Evolutionary conservation across 1,140 invertebrate genomes (phyloP).

Genomic region (Linepithema humile): DNA sequence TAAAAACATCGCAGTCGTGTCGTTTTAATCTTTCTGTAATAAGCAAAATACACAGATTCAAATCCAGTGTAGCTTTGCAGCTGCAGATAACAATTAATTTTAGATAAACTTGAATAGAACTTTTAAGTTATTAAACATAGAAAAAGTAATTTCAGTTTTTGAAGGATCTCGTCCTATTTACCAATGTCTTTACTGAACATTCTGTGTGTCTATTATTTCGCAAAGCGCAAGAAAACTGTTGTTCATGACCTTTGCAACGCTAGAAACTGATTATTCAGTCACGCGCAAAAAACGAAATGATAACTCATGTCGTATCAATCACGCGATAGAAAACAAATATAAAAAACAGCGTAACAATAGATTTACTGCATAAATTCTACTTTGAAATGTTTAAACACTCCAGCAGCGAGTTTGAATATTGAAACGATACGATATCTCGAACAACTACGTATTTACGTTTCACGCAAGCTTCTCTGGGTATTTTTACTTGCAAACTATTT

Average conservation of each 20-base stretch:
- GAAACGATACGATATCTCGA: not conserved
- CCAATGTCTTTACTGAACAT: not conserved
- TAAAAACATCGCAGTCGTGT: not conserved
- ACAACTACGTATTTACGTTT: not conserved
- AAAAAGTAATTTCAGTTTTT: not conserved
- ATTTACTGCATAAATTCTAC: slow-evolving; percentile 1
- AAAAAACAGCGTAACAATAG: not conserved
- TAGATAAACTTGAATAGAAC: not conserved
- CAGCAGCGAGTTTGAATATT: slow-evolving; percentile 3
- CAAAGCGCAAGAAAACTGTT: not conserved
- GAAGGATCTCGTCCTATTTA: too few species aligned
- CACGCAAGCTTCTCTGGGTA: not conserved
- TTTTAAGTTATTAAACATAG: not conserved
- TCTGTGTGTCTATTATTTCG: not conserved
- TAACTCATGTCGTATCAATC: slow-evolving; percentile 43
- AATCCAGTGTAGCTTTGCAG: too few species aligned
- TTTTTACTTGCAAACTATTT: not conserved
- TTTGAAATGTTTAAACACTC: slow-evolving; percentile 11
- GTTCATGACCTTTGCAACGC: slow-evolving; percentile 14
- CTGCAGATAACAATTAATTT: not conserved
- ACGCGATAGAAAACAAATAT: slow-evolving; percentile 21
- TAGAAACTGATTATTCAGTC: not conserved
- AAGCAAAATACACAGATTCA: not conserved
- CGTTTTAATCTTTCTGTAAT: not conserved
- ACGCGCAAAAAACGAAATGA: slow-evolving; percentile 16